phyloP scores from a whole-genome alignment of 2,888 invertebrate species.

The Elegia similella region DNA sequence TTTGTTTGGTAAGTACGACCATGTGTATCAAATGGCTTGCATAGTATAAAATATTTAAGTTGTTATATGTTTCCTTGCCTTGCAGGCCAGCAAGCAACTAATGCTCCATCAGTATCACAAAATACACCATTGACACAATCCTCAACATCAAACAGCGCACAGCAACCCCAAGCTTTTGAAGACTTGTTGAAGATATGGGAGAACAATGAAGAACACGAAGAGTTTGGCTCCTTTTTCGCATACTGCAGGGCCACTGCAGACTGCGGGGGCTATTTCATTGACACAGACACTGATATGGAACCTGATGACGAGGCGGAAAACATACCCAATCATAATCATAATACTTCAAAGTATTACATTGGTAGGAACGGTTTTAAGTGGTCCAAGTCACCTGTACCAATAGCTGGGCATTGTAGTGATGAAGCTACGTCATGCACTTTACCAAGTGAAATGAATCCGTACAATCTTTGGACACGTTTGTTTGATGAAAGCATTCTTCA shows the following conservation, averaged over 20 bases:
- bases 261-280: background rate
- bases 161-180: background rate
- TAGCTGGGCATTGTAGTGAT: background rate
- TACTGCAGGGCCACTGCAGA: background rate
- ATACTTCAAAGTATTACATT: background rate
- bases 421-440: background rate
- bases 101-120: background rate
- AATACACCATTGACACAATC: background rate
- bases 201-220: conserved; percentile 3
- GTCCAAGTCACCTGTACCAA: conserved; percentile 2
- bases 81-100: background rate
- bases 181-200: conserved; percentile 5
- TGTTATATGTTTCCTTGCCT: conserved; percentile 8
- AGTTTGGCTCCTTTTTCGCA: background rate
- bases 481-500: conserved; percentile 11
- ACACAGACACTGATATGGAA: background rate
- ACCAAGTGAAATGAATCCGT: conserved; percentile 7
- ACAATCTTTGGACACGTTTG: conserved; percentile 6
- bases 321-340: background rate
- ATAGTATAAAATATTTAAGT: background rate
- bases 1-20: background rate
- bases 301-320: background rate
- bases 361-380: background rate
- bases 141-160: background rate
- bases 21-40: background rate